Conservation (phyloP, 2,113 vertebrate genomes). For the Corapipo altera region DNA sequence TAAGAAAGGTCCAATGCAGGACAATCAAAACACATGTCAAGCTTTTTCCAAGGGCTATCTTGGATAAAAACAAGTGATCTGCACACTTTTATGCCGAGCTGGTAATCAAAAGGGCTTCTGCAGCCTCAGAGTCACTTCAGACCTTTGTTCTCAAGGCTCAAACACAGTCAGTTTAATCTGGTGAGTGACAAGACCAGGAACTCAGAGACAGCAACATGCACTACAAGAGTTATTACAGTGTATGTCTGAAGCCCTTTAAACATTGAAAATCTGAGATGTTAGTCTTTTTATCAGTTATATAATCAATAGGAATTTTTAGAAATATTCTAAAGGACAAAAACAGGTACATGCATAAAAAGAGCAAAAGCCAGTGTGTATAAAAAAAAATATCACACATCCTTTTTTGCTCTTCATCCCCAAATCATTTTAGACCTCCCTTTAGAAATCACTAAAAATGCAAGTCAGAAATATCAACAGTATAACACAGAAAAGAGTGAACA, state of each 20-base stretch:
- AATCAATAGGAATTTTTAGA: not conserved
- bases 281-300: not conserved
- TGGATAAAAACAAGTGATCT: not conserved
- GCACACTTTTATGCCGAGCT: not conserved
- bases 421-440: not conserved
- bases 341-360: not conserved
- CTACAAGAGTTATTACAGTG: not conserved
- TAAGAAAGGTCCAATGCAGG: conserved; percentile 36
- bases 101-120: not conserved
- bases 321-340: not conserved
- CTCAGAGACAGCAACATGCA: not conserved
- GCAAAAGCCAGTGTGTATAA: not conserved
- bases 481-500: not conserved
- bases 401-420: not conserved
- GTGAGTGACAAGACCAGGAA: not conserved
- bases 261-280: not conserved
- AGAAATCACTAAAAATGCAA: not conserved
- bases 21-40: not conserved
- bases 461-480: not conserved
- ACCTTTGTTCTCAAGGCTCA: not conserved
- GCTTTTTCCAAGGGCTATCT: not conserved
- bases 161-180: not conserved
- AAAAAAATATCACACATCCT: not conserved
- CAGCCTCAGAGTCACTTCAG: not conserved
- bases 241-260: not conserved